Conservation (phyloP, 2,113 vertebrate species). For the Ramphastos sulfuratus region DNA sequence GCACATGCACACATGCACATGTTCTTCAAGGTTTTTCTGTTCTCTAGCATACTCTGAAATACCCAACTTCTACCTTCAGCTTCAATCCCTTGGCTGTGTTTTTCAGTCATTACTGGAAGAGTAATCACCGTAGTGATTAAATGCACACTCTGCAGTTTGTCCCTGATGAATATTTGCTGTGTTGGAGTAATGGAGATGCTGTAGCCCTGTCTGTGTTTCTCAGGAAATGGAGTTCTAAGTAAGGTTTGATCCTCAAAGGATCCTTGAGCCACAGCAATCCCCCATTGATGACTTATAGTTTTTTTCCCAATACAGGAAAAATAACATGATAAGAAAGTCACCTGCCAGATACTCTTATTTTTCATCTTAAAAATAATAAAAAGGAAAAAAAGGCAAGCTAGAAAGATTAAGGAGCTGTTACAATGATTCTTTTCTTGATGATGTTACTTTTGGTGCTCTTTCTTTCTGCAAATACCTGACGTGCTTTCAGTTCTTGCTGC, state of each 20-base stretch:
- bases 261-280: background rate
- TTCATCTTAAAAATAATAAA: background rate
- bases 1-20: rapidly evolving
- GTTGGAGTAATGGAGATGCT: background rate
- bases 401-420: background rate
- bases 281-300: background rate
- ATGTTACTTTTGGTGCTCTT: background rate
- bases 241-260: background rate
- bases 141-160: background rate
- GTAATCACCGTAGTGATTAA: background rate
- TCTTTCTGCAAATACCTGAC: background rate
- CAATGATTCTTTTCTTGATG: background rate
- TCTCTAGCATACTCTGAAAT: background rate
- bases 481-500: background rate
- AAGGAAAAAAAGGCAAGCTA: background rate
- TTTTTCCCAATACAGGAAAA: background rate
- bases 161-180: background rate
- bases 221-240: background rate
- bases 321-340: background rate
- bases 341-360: background rate
- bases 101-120: background rate
- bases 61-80: background rate
- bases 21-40: background rate
- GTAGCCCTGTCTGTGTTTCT: background rate
- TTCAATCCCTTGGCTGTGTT: background rate